phyloP scores from a whole-genome alignment of 2,888 invertebrate species.

The Pollenia labialis region DNA sequence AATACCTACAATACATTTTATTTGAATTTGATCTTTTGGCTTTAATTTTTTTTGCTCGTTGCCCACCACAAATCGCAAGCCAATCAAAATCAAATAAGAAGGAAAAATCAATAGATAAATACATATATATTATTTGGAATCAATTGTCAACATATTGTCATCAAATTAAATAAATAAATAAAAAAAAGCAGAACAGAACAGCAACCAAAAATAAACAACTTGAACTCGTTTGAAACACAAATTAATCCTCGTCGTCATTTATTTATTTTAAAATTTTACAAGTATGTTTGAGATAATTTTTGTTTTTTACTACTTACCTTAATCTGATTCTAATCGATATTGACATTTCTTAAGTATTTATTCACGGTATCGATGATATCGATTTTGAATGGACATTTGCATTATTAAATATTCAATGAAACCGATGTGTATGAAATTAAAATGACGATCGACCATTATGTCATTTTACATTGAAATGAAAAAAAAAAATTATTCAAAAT shows the following conservation, averaged over 20 bases:
- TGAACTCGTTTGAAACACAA: slow-evolving; percentile 37
- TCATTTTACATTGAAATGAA: slow-evolving; percentile 21
- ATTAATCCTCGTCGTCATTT: slow-evolving; percentile 8
- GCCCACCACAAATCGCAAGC: slow-evolving; percentile 77
- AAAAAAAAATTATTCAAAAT: too few relatives aligned
- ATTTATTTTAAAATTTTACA: slow-evolving; percentile 5
- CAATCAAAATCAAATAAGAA: slow-evolving; percentile 76
- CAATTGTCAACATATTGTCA: slow-evolving; percentile 35
- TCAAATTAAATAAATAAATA: slow-evolving; percentile 8
- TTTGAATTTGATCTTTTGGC: slow-evolving; percentile 58
- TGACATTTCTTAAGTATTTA: slow-evolving; percentile 40
- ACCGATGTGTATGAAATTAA: neutral
- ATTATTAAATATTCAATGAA: slow-evolving; percentile 1
- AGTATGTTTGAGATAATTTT: slow-evolving; percentile 44
- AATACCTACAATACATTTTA: slow-evolving; percentile 22
- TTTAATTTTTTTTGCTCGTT: slow-evolving; percentile 28
- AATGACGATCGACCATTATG: slow-evolving; percentile 7
- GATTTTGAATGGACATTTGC: slow-evolving; percentile 26
- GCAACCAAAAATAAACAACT: neutral
- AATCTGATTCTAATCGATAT: slow-evolving; percentile 40
- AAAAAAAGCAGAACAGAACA: slow-evolving; percentile 15
- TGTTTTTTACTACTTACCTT: neutral
- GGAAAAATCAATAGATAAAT: slow-evolving; percentile 36
- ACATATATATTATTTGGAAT: slow-evolving; percentile 23
- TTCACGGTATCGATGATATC: slow-evolving; percentile 27